Evolutionary conservation across 2,888 invertebrate species (phyloP).

Genomic region (Nysson spinosus): DNA sequence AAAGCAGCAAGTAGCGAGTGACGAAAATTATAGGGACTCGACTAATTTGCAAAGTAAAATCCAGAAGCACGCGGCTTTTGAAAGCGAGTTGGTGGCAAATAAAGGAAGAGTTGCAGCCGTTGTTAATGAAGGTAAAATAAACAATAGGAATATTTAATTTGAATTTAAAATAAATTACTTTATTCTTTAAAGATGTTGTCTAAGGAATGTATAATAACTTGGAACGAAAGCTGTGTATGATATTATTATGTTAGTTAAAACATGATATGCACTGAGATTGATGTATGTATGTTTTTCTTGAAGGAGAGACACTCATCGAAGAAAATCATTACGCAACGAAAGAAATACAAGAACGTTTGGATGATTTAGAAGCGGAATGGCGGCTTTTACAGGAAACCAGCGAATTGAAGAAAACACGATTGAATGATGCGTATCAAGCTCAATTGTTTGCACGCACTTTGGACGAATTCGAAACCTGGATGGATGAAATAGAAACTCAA

Average conservation of each 20-base stretch:
- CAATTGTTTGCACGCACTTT: conserved; percentile 91
- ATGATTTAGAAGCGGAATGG: conserved; percentile 93
- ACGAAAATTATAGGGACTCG: conserved; percentile 96
- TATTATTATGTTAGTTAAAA: no score
- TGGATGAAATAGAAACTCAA: conserved; percentile 91
- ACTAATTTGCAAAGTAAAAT: conserved; percentile 98
- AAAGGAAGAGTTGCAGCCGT: conserved; percentile 91
- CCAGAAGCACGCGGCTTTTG: conserved; percentile 97
- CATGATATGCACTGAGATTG: no score
- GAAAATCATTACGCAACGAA: conserved; percentile 92
- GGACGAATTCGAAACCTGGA: conserved; percentile 96
- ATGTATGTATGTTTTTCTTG: conserved; percentile 2
- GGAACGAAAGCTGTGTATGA: no score
- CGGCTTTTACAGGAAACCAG: conserved; percentile 89
- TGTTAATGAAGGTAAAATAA: conserved; percentile 85
- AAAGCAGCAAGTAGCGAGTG: conserved; percentile 94
- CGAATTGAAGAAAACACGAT: conserved; percentile 88
- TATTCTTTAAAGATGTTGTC: no score
- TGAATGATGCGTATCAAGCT: conserved; percentile 95
- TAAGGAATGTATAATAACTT: no score
- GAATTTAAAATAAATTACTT: no score
- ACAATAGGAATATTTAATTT: background rate
- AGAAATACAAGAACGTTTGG: conserved; percentile 90
- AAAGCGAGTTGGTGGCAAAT: conserved; percentile 95
- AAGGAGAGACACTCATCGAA: conserved; percentile 78